phyloP scores from a whole-genome alignment of 2,113 vertebrate genomes.

The Pedionomus torquatus region DNA sequence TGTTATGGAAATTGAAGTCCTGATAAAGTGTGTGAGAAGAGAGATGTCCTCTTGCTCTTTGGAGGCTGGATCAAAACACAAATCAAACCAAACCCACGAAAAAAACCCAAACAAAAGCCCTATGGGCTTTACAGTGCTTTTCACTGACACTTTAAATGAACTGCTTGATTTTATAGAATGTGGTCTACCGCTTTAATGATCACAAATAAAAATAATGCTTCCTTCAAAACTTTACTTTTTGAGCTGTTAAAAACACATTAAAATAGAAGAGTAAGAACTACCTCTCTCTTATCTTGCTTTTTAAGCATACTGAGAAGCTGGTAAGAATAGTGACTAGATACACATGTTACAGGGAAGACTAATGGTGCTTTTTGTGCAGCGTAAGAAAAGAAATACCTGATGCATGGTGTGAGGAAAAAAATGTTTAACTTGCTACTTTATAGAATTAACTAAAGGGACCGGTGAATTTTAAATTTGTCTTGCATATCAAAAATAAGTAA shows the following conservation, averaged over 20 bases:
- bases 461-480: background rate
- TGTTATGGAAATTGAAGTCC: background rate
- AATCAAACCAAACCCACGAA: background rate
- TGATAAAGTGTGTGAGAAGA: background rate
- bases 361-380: background rate
- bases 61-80: background rate
- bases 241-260: background rate
- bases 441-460: background rate
- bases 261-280: background rate
- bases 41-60: background rate
- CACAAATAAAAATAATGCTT: background rate
- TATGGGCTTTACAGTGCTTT: background rate
- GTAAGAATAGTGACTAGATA: background rate
- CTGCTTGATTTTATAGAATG: background rate
- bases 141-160: background rate
- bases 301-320: background rate
- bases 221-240: background rate
- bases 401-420: background rate
- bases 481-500: background rate
- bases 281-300: background rate
- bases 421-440: background rate
- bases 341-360: background rate
- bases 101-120: accelerated
- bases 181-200: background rate
- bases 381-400: background rate